Percentiles rank a stretch among this genome's conserved stretches.
Evolutionary conservation across 2,113 vertebrate species (phyloP).

Genomic region (Dicaeum eximium): DNA sequence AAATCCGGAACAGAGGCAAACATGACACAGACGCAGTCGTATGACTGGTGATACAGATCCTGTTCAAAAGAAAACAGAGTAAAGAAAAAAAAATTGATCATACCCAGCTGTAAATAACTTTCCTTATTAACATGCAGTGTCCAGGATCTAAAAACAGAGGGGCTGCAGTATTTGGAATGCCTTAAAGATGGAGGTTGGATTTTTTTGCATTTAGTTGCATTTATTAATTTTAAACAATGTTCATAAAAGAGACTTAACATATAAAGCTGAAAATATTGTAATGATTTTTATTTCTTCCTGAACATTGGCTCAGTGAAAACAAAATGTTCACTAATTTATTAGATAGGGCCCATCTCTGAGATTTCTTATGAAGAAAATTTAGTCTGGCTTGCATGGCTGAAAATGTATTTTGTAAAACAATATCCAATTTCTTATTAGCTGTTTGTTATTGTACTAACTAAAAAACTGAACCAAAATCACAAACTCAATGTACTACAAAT

Average conservation of each 20-base stretch:
- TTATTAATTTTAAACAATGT: neutral
- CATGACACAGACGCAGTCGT: conserved; percentile 97
- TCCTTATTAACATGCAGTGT: neutral
- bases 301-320: neutral
- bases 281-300: neutral
- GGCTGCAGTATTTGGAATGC: neutral
- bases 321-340: neutral
- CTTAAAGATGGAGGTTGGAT: neutral
- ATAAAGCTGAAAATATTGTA: neutral
- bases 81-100: neutral
- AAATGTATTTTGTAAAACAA: neutral
- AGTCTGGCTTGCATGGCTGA: neutral
- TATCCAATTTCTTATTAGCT: neutral
- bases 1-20: conserved; percentile 98
- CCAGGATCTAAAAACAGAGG: neutral
- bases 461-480: neutral
- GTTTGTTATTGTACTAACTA: neutral
- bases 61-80: conserved; percentile 53
- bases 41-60: conserved; percentile 97
- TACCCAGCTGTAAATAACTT: neutral
- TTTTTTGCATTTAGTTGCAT: neutral
- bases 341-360: neutral
- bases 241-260: neutral
- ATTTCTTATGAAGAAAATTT: neutral
- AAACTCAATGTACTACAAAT: neutral